A percentile compares a stretch with the other conserved stretches of the same genome.
Conservation (phyloP, 2,113 vertebrate genomes). For the Trochalopteron elliotii region DNA sequence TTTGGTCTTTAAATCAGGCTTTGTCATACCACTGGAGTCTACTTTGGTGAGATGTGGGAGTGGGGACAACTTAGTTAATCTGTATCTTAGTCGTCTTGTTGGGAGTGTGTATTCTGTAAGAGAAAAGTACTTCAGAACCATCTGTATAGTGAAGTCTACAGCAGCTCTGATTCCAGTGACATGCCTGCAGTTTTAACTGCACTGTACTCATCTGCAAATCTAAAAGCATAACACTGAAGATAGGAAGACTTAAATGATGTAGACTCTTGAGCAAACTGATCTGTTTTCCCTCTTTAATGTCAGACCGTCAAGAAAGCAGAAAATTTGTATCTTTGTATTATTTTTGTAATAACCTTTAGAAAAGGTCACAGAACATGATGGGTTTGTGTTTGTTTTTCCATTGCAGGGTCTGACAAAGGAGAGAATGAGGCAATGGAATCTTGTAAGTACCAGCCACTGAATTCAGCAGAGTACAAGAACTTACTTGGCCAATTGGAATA, state of each 20-base stretch:
- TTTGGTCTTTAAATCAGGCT: neutral
- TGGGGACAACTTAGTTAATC: neutral
- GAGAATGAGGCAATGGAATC: slow-evolving; percentile 92
- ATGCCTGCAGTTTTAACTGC: neutral
- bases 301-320: neutral
- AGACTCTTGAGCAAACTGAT: neutral
- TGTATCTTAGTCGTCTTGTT: neutral
- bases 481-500: neutral
- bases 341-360: neutral
- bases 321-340: neutral
- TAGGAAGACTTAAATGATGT: neutral
- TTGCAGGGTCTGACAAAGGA: slow-evolving; percentile 91
- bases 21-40: neutral
- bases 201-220: neutral
- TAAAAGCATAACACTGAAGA: neutral
- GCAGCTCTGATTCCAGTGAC: neutral
- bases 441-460: slow-evolving; percentile 80
- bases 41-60: neutral
- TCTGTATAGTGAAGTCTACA: neutral
- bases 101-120: neutral
- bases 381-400: neutral
- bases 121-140: neutral
- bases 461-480: neutral
- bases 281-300: neutral
- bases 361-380: neutral